phyloP scores from a whole-genome alignment of 2,888 invertebrate genomes.

The Eueremaeus valkanovi region DNA sequence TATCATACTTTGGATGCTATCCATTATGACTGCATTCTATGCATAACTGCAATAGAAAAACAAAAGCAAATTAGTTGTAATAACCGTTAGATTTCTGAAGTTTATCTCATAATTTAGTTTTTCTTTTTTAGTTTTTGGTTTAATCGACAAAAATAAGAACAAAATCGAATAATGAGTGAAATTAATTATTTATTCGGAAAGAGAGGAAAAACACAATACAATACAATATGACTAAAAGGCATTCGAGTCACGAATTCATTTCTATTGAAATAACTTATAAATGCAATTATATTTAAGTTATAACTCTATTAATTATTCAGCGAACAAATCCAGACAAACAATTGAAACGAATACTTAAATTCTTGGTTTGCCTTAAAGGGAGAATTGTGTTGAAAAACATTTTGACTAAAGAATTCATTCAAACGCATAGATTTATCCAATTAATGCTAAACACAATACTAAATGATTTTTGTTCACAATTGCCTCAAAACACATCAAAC shows the following conservation, averaged over 20 bases:
- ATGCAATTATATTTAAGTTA: not conserved
- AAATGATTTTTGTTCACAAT: not conserved
- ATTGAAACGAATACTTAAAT: not conserved
- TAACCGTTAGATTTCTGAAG: not conserved
- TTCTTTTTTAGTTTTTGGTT: not conserved
- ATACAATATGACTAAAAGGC: not conserved
- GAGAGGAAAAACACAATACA: not conserved
- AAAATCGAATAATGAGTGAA: conserved; percentile 15
- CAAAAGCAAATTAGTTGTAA: not conserved
- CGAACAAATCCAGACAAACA: not conserved
- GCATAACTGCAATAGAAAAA: not conserved
- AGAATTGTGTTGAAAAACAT: not conserved
- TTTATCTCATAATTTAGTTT: not conserved
- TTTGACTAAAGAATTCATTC: not conserved
- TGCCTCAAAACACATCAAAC: not conserved
- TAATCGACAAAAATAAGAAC: conserved; percentile 2
- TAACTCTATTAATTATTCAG: not conserved
- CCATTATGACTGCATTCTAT: not conserved
- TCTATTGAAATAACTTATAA: not conserved
- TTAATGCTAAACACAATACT: not conserved
- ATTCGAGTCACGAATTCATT: not conserved
- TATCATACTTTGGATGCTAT: conserved; percentile 25
- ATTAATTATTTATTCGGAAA: conserved; percentile 22
- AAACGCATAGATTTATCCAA: not conserved
- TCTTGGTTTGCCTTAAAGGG: not conserved